phyloP scores from a whole-genome alignment of 2,797 vertebrate species.

The Strix occidentalis region DNA sequence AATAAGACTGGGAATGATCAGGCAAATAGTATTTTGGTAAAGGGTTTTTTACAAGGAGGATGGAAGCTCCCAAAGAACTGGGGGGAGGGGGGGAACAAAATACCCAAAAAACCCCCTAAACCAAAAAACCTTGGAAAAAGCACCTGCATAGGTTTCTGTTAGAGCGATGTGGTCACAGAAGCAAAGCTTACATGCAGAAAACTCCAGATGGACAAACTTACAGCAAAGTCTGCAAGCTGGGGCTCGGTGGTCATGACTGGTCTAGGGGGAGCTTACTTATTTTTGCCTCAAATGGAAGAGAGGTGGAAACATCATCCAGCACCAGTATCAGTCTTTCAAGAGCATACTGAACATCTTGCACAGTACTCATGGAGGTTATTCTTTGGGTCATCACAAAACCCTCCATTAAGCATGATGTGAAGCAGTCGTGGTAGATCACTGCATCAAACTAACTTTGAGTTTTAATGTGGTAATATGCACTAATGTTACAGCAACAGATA shows the following conservation, averaged over 20 bases:
- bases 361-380: not conserved
- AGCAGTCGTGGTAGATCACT: not conserved
- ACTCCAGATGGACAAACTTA: not conserved
- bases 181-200: not conserved
- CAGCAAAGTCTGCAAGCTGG: not conserved
- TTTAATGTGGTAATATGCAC: constrained; percentile 11
- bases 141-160: not conserved
- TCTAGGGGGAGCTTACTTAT: not conserved
- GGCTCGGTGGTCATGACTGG: not conserved
- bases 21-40: not conserved
- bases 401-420: not conserved
- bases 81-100: not conserved
- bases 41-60: not conserved
- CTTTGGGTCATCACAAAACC: not conserved
- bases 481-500: not conserved
- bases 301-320: not conserved
- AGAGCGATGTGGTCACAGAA: not conserved
- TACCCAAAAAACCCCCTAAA: not conserved
- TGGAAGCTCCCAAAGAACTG: not conserved
- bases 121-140: not conserved
- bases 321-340: not conserved
- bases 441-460: not conserved
- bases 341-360: not conserved
- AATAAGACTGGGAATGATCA: not conserved
- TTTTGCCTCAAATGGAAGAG: not conserved